Conservation (phyloP, 1,140 invertebrate genomes). For the Teleopsis dalmanni region DNA sequence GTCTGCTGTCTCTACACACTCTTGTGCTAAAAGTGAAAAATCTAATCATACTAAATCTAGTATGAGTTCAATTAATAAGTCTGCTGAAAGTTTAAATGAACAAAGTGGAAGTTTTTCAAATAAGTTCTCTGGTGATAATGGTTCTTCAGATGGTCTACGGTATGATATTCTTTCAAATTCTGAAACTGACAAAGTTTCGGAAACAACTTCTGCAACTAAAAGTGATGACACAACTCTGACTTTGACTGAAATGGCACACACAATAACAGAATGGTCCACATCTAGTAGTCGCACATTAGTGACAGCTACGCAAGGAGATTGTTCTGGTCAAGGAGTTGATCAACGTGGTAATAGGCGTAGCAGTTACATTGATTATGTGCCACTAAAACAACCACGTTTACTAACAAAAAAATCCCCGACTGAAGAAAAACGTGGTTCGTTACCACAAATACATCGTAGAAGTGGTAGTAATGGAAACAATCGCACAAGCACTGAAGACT, state of each 20-base stretch:
- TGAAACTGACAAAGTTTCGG: slow-evolving; percentile 47
- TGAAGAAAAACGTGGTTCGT: slow-evolving; percentile 30
- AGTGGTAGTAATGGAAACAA: slow-evolving; percentile 36
- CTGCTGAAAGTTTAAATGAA: slow-evolving; percentile 40
- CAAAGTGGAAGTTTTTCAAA: slow-evolving; percentile 39
- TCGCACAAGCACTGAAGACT: slow-evolving; percentile 12
- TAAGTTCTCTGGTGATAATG: slow-evolving; percentile 41
- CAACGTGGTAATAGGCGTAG: slow-evolving; percentile 9
- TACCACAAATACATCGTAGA: slow-evolving; percentile 34
- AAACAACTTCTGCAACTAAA: slow-evolving; percentile 50
- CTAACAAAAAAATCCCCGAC: slow-evolving; percentile 27
- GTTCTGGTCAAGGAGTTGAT: slow-evolving; percentile 7
- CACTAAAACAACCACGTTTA: slow-evolving; percentile 30
- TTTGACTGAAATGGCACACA: slow-evolving; percentile 49
- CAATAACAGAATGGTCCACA: slow-evolving; percentile 55
- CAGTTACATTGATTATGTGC: slow-evolving; percentile 28
- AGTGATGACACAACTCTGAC: slow-evolving; percentile 54
- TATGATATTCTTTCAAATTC: slow-evolving; percentile 55
- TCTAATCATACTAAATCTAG: slow-evolving; percentile 52
- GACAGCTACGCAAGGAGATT: slow-evolving; percentile 43
- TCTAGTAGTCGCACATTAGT: slow-evolving; percentile 54
- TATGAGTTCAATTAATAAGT: slow-evolving; percentile 43
- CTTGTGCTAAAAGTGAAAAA: slow-evolving; percentile 54
- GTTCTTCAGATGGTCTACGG: slow-evolving; percentile 36
- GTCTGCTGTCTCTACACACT: slow-evolving; percentile 52